Evolutionary conservation across 2,113 vertebrate species (phyloP).

Genomic region (Cyprinodon variegatus): DNA sequence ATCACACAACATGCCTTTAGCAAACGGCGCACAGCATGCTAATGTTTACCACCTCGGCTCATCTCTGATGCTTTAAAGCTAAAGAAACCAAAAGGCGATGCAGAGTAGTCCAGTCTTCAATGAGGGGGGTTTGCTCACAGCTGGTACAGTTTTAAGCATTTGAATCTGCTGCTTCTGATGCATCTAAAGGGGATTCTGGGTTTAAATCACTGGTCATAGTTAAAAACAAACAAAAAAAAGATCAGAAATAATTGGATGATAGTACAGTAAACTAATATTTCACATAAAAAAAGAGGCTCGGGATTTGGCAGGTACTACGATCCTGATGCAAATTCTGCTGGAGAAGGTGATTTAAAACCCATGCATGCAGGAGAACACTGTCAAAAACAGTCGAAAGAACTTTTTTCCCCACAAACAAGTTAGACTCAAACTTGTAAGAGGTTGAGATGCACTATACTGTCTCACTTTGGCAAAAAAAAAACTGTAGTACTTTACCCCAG

Average conservation of each 20-base stretch:
- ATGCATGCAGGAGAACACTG: background rate
- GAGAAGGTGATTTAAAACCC: background rate
- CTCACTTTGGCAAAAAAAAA: background rate
- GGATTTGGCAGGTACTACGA: background rate
- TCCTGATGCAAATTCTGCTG: background rate
- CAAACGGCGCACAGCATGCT: slow-evolving; percentile 49
- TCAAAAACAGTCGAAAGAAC: slow-evolving; percentile 1
- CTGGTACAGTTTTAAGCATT: slow-evolving; percentile 4
- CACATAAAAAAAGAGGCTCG: background rate
- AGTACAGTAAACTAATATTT: background rate
- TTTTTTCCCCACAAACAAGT: background rate
- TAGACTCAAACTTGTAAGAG: background rate
- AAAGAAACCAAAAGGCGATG: slow-evolving; percentile 32
- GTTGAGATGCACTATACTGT: background rate
- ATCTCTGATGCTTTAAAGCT: slow-evolving; percentile 16
- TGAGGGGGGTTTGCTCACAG: background rate
- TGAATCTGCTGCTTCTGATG: background rate
- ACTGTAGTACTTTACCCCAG: background rate
- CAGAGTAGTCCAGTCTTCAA: slow-evolving; percentile 35
- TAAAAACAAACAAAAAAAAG: background rate
- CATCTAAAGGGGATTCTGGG: background rate
- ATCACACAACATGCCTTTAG: slow-evolving; percentile 50
- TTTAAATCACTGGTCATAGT: background rate
- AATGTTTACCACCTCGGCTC: slow-evolving; percentile 49
- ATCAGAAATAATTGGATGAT: background rate